phyloP scores from a whole-genome alignment of 1,140 invertebrate genomes.

The Cydia strobilella region DNA sequence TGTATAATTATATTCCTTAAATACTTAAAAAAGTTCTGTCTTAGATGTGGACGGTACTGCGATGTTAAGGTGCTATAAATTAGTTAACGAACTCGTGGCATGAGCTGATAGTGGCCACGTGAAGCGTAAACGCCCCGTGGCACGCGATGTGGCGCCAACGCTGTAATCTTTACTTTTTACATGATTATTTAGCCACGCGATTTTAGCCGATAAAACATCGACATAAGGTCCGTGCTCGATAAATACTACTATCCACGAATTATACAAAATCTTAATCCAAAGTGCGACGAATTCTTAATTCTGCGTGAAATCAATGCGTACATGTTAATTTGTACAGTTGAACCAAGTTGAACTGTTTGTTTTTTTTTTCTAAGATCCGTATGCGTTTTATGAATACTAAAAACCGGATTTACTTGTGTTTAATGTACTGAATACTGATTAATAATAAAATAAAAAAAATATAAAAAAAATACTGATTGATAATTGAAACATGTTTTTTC shows the following conservation, averaged over 20 bases:
- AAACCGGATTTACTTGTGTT: neutral
- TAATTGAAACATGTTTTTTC: neutral
- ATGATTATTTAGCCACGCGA: neutral
- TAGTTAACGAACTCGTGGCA: slow-evolving; percentile 29
- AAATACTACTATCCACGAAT: neutral
- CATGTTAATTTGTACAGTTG: slow-evolving; percentile 16
- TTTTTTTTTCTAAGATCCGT: neutral
- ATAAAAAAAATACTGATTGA: neutral
- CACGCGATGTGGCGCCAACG: slow-evolving; percentile 24
- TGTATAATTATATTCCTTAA: neutral
- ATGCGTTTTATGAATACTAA: neutral
- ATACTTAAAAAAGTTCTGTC: neutral
- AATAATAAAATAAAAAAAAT: too few species aligned
- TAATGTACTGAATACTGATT: neutral
- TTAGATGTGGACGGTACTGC: slow-evolving; percentile 10
- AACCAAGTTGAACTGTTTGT: neutral
- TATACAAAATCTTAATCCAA: neutral
- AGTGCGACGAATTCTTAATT: slow-evolving; percentile 21
- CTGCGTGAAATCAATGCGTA: slow-evolving; percentile 22
- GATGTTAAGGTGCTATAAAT: slow-evolving; percentile 24
- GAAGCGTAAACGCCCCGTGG: slow-evolving; percentile 14
- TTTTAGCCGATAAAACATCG: neutral
- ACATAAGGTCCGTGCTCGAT: neutral
- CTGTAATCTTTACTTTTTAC: slow-evolving; percentile 8
- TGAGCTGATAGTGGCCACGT: slow-evolving; percentile 22